phyloP scores from a whole-genome alignment of 92 coral and sea anemone species.

The Nematostella vectensis region DNA sequence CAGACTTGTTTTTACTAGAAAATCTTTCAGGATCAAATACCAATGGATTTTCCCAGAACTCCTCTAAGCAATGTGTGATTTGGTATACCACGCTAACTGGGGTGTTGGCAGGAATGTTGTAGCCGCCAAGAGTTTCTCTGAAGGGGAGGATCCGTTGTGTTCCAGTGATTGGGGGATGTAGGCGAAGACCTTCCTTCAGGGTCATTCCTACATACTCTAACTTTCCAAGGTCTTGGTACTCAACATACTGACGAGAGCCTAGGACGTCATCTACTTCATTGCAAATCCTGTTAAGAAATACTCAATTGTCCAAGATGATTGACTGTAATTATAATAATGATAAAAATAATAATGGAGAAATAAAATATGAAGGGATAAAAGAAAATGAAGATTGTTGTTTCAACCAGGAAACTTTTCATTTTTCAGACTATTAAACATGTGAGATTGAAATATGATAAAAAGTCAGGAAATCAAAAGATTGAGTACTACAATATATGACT shows the following conservation, averaged over 20 bases:
- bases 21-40: constrained; percentile 85
- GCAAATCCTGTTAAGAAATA: constrained; percentile 26
- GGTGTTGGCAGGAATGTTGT: constrained; percentile 52
- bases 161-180: constrained; percentile 58
- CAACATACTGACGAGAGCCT: constrained; percentile 47
- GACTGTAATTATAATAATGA: too few species aligned
- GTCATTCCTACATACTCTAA: constrained; percentile 74
- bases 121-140: constrained; percentile 55
- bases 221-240: constrained; percentile 67
- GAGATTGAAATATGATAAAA: not conserved
- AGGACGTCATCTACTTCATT: constrained; percentile 60
- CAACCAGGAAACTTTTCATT: too few species aligned
- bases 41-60: constrained; percentile 63
- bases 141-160: constrained; percentile 32
- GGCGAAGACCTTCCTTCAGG: constrained; percentile 64
- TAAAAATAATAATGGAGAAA: not conserved
- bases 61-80: constrained; percentile 32
- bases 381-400: too few species aligned
- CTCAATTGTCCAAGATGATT: too few species aligned
- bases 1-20: constrained; percentile 19
- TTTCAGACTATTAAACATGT: too few species aligned
- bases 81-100: constrained; percentile 12
- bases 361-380: too few species aligned
- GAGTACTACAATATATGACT: not conserved
- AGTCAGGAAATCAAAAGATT: not conserved